Evolutionary conservation across 2,888 invertebrate species (phyloP).

Genomic region (Prosapia bicincta): DNA sequence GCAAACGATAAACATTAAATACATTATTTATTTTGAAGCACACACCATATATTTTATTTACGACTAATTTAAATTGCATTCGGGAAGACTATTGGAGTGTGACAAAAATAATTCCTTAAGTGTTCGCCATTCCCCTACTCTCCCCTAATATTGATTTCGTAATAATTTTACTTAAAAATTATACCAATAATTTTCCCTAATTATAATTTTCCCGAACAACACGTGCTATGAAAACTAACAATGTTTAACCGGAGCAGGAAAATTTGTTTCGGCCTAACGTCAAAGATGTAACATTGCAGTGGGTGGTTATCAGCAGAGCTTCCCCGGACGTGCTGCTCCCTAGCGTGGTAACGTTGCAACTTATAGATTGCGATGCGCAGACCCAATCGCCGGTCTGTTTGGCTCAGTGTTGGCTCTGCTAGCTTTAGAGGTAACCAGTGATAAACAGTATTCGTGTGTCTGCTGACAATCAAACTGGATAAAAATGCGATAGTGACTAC

Average conservation of each 20-base stretch:
- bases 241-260: neutral
- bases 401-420: neutral
- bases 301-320: neutral
- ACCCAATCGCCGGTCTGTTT: neutral
- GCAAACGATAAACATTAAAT: no score
- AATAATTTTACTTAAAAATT: no score
- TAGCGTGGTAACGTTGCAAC: neutral
- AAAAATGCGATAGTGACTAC: neutral
- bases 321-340: neutral
- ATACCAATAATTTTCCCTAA: no score
- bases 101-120: no score
- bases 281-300: neutral
- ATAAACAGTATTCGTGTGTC: neutral
- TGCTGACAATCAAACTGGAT: neutral
- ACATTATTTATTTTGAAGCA: no score
- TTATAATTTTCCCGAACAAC: no score
- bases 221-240: no score
- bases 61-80: no score
- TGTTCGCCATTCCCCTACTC: no score
- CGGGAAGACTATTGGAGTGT: no score
- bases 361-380: neutral
- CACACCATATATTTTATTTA: no score
- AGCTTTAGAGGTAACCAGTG: neutral
- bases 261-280: neutral
- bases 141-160: no score